Evolutionary conservation across 1,140 invertebrate genomes (phyloP).

Genomic region (Wiebesia pumilae): DNA sequence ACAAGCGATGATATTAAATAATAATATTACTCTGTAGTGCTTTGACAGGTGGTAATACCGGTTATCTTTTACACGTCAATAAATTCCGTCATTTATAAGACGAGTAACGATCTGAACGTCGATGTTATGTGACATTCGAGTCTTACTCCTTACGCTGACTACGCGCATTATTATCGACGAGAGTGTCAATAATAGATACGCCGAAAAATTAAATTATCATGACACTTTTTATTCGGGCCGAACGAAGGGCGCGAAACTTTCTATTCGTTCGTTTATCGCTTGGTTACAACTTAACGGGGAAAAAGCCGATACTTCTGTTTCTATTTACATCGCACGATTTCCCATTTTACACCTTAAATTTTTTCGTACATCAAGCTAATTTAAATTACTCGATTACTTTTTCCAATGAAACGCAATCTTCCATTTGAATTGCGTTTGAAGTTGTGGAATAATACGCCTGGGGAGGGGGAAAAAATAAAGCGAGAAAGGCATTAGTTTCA

Average conservation of each 20-base stretch:
- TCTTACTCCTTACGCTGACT: background rate
- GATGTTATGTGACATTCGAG: background rate
- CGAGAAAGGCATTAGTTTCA: slow-evolving; percentile 21
- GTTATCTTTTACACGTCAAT: slow-evolving; percentile 23
- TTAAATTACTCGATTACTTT: no score
- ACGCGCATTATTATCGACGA: slow-evolving; percentile 12
- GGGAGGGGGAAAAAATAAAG: slow-evolving; percentile 4
- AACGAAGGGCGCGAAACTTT: slow-evolving; percentile 5
- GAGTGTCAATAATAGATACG: slow-evolving; percentile 2
- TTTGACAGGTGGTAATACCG: background rate
- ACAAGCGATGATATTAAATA: background rate
- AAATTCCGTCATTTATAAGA: slow-evolving; percentile 14
- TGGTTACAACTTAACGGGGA: background rate
- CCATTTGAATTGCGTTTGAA: background rate
- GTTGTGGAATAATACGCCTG: background rate
- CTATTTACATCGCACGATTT: no score
- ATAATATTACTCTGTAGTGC: background rate
- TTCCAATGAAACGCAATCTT: background rate
- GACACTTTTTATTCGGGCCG: background rate
- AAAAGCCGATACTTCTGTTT: no score
- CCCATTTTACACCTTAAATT: no score
- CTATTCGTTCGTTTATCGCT: background rate
- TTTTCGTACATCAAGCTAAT: no score
- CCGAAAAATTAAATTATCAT: slow-evolving; percentile 32
- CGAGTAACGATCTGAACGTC: background rate